Percentiles rank a stretch among this genome's conserved stretches.
phyloP scores from a whole-genome alignment of 2,888 invertebrate species.

The Abrostola triplasia region DNA sequence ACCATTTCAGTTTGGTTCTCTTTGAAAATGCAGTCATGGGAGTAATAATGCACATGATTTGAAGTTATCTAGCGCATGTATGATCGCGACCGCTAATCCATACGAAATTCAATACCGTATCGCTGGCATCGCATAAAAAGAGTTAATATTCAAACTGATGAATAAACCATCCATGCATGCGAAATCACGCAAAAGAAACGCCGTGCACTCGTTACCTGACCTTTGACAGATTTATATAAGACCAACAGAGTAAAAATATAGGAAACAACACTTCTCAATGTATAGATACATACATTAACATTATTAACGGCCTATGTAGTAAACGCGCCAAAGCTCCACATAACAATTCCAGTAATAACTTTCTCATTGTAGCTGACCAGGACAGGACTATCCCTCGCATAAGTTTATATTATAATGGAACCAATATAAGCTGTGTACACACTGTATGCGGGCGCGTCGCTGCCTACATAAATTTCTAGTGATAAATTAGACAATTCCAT shows the following conservation, averaged over 20 bases:
- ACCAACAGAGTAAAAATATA: conserved; percentile 24
- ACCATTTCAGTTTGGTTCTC: conserved; percentile 11
- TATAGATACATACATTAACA: conserved; percentile 62
- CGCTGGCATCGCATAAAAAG: conserved; percentile 44
- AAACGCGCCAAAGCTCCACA: conserved; percentile 62
- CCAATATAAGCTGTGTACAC: conserved; percentile 57
- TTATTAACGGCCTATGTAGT: conserved; percentile 57
- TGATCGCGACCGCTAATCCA: conserved; percentile 44
- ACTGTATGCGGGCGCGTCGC: conserved; percentile 75
- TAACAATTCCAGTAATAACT: conserved; percentile 68
- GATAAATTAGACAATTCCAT: conserved; percentile 81
- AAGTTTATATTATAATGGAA: conserved; percentile 57
- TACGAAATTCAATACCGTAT: conserved; percentile 49
- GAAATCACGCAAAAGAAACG: conserved; percentile 46
- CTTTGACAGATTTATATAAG: conserved; percentile 58
- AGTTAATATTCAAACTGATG: conserved; percentile 55
- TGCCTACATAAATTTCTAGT: conserved; percentile 77
- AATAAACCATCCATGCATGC: conserved; percentile 56
- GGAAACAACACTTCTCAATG: conserved; percentile 23
- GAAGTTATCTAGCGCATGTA: conserved; percentile 26
- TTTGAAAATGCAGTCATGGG: conserved; percentile 18
- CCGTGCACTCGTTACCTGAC: conserved; percentile 50
- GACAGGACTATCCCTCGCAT: conserved; percentile 56
- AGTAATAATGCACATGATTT: conserved; percentile 37
- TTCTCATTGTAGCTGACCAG: conserved; percentile 58